Evolutionary conservation across 1,140 invertebrate genomes (phyloP), one percentile per base, ranked within the genome.

Genomic region (Drosophila triauraria): DNA sequence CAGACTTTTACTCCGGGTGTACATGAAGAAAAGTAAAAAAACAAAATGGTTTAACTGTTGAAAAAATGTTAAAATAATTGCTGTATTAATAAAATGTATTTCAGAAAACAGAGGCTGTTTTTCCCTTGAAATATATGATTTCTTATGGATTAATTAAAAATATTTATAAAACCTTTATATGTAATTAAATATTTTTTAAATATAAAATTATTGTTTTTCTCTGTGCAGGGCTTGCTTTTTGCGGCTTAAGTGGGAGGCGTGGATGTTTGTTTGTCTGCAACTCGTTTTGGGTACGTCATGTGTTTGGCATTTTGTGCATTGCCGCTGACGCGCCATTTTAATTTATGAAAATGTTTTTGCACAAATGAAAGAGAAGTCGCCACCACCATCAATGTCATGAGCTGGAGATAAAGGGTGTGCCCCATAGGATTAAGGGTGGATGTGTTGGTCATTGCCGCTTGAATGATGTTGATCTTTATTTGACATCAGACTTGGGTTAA

Each of bases 301-400:
- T 78, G 80, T 80, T 80, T 84, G 81, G 62, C 58, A 60, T 72
- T 59, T 74, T 74, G 67, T 74, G 58, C 76, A 79, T 56, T 79
- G 65, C 57, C 80, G 80, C 82, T 80, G 83, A 86, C 74, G 71
- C 64, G 61, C 62, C 60, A 50, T 83, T 88, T 88, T 88, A 80
- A 87, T 87, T 88, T 87, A 87, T 87, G 71, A 86, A 86, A 88
- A 77, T 79, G 83, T 76, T 82, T 71, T 82, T 54, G 61, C 50
- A 43, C 44, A 63, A 43, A 42, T n/a, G 17, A 56, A 80, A 48
- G 53, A 40, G 63, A 35, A 75, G 40, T 65, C 60, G n/a, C 50
- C 47, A 58, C 60, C 68, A 54, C 67, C 69, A 42, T 44, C 72
- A 65, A 51, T 75, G 69, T 64, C 69, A 75, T 25, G 53, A 15